A percentile compares a stretch with the other conserved stretches of the same genome.
Conservation (phyloP, 2,797 vertebrate genomes). For the Champsocephalus esox region DNA sequence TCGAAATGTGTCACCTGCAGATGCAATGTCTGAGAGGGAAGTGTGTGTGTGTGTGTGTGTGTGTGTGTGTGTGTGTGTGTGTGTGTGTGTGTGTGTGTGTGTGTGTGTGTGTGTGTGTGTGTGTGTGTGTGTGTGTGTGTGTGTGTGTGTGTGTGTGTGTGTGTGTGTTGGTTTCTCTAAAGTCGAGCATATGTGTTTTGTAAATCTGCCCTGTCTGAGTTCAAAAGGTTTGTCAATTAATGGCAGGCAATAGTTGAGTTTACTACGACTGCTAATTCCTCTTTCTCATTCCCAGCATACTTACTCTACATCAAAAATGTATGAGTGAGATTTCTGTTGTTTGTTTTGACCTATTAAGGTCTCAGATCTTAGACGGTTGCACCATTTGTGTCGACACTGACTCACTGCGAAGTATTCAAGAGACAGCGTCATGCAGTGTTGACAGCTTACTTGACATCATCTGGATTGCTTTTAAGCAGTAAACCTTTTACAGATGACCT, state of each 20-base stretch:
- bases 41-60: not conserved
- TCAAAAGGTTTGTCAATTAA: no score
- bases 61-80: no score
- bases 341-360: not conserved
- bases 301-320: not conserved
- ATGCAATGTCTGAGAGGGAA: not conserved
- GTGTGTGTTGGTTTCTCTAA: slow-evolving; percentile 6
- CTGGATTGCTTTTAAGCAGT: not conserved
- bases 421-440: slow-evolving; percentile 2
- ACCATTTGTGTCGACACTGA: not conserved
- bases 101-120: not conserved
- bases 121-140: slow-evolving; percentile 1
- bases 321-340: not conserved
- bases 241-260: not conserved
- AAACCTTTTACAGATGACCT: not conserved
- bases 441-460: not conserved
- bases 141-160: slow-evolving; percentile 10
- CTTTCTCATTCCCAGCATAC: not conserved
- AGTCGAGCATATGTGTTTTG: no score
- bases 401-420: slow-evolving; percentile 13
- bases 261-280: not conserved
- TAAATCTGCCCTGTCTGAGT: no score
- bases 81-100: no score
- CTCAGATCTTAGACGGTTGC: not conserved
- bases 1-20: no score